phyloP scores from a whole-genome alignment of 1,140 invertebrate genomes.

The Orius insidiosus region DNA sequence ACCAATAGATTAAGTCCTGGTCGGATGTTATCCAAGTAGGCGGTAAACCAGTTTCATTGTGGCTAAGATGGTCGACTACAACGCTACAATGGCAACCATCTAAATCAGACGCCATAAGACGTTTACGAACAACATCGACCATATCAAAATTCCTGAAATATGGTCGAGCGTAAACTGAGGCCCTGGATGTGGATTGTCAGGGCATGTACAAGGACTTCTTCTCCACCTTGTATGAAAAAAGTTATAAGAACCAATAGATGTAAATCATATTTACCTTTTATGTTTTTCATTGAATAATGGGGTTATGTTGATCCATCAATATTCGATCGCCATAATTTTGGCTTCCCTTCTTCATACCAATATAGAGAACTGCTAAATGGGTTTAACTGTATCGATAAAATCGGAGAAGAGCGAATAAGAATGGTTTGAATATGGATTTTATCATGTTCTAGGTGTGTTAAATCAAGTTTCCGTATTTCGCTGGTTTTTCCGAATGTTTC shows the following conservation, averaged over 20 bases:
- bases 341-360: slow-evolving; percentile 9
- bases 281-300: slow-evolving; percentile 7
- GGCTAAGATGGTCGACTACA: slow-evolving; percentile 31
- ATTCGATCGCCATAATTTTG: slow-evolving; percentile 2
- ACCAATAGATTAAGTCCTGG: slow-evolving; percentile 51
- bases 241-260: background rate
- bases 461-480: slow-evolving; percentile 9
- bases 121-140: slow-evolving; percentile 37
- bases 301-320: slow-evolving; percentile 6
- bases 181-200: slow-evolving; percentile 35
- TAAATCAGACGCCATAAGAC: slow-evolving; percentile 45
- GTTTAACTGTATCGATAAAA: slow-evolving; percentile 48
- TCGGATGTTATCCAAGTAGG: slow-evolving; percentile 44
- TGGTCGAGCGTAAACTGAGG: slow-evolving; percentile 45
- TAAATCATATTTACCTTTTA: slow-evolving; percentile 1
- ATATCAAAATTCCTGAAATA: slow-evolving; percentile 39
- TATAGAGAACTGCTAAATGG: slow-evolving; percentile 43
- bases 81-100: slow-evolving; percentile 46
- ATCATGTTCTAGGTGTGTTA: slow-evolving; percentile 7
- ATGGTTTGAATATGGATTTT: slow-evolving; percentile 9
- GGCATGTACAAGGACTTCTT: slow-evolving; percentile 33
- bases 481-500: slow-evolving; percentile 27
- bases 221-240: background rate
- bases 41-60: slow-evolving; percentile 26
- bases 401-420: slow-evolving; percentile 20